Conservation (phyloP, 2,113 vertebrate genomes). For the Neolamprologus fasciatus region DNA sequence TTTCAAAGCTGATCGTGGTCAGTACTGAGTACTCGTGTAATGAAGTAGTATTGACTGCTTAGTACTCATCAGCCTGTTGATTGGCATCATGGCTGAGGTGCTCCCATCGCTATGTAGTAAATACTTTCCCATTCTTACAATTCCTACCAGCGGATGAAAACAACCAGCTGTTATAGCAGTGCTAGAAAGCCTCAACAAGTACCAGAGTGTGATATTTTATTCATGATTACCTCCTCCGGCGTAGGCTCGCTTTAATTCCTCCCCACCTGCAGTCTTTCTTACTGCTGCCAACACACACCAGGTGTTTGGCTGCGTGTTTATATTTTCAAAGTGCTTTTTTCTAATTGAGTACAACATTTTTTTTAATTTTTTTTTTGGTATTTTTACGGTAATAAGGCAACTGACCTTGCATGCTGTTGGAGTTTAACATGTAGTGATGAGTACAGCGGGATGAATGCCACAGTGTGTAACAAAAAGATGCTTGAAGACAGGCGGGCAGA, state of each 20-base stretch:
- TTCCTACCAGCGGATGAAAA: not conserved
- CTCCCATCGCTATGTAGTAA: not conserved
- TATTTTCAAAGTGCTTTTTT: slow-evolving; percentile 40
- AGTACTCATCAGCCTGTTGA: not conserved
- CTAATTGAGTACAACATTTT: slow-evolving; percentile 37
- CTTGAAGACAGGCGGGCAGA: not conserved
- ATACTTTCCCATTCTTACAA: not conserved
- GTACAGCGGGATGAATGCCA: not conserved
- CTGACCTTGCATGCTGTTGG: slow-evolving; percentile 37
- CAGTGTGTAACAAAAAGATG: not conserved
- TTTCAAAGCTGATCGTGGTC: not conserved
- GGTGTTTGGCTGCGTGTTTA: slow-evolving; percentile 34
- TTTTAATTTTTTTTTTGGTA: not conserved
- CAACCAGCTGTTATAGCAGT: slow-evolving; percentile 9
- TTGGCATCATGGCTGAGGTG: not conserved
- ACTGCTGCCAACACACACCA: slow-evolving; percentile 33
- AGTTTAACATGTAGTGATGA: slow-evolving; percentile 17
- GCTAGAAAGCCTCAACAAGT: slow-evolving; percentile 38
- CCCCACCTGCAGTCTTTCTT: slow-evolving; percentile 39
- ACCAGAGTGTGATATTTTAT: slow-evolving; percentile 44
- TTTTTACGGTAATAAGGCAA: slow-evolving; percentile 35
- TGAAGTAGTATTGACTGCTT: not conserved
- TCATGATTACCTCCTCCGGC: slow-evolving; percentile 47
- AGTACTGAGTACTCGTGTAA: not conserved
- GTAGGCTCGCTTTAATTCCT: slow-evolving; percentile 38